phyloP scores from a whole-genome alignment of 2,113 vertebrate genomes.

The Rutilus rutilus region DNA sequence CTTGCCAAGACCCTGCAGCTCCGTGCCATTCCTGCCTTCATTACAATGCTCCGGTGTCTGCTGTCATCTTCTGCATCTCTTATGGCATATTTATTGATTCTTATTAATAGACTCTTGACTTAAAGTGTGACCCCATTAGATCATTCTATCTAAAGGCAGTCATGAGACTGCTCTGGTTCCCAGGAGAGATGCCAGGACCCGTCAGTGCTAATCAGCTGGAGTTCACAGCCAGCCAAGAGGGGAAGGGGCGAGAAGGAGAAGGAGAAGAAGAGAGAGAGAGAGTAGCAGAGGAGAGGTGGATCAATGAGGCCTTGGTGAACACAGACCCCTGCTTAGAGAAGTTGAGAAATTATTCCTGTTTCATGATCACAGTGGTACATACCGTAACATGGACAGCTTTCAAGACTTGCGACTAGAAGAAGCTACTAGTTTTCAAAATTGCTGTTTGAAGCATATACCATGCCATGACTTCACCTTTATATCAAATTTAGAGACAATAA shows the following conservation, averaged over 20 bases:
- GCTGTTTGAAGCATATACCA: background rate
- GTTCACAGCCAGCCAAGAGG: slow-evolving; percentile 50
- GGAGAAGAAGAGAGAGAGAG: slow-evolving; percentile 4
- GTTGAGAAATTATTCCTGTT: slow-evolving; percentile 30
- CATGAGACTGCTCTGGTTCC: slow-evolving; percentile 63
- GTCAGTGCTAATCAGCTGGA: slow-evolving; percentile 66
- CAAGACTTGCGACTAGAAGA: slow-evolving; percentile 35
- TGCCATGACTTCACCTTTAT: background rate
- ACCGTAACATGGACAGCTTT: slow-evolving; percentile 24
- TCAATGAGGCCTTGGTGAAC: background rate
- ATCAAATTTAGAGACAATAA: background rate
- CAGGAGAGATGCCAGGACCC: slow-evolving; percentile 67
- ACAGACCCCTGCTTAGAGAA: background rate
- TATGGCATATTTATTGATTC: slow-evolving; percentile 72
- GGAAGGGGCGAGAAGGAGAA: slow-evolving; percentile 46
- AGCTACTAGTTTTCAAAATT: background rate
- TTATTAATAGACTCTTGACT: slow-evolving; percentile 73
- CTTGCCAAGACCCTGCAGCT: slow-evolving; percentile 67
- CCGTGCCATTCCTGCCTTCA: slow-evolving; percentile 51
- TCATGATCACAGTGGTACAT: slow-evolving; percentile 47
- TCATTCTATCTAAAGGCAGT: slow-evolving; percentile 70
- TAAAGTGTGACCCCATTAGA: slow-evolving; percentile 75
- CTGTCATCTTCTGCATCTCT: slow-evolving; percentile 61
- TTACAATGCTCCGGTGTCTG: slow-evolving; percentile 59
- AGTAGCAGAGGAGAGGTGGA: background rate